These are phyloP conservation scores for Lacerta viridis DNA, from an alignment of 2,797 vertebrate species.

Conservation along the genomic window DNA sequence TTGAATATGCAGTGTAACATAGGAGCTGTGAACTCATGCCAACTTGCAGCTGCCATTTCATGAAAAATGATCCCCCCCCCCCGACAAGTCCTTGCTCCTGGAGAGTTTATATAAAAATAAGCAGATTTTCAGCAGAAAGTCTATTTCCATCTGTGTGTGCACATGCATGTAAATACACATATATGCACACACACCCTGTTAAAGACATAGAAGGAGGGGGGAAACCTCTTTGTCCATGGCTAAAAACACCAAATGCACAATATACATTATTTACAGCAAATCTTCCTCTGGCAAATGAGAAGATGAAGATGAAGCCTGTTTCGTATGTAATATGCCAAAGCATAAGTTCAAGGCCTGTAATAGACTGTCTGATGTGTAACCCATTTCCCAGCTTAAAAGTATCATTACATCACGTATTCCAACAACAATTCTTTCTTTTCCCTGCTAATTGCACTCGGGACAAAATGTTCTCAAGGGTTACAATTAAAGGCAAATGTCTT, in stretches of 20 bases:
- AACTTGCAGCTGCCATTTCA: not conserved
- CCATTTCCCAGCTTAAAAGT: not conserved
- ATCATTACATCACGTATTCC: not conserved
- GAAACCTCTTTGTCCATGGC: not conserved
- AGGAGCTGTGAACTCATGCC: not conserved
- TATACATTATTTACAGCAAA: not conserved
- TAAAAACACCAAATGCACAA: not conserved
- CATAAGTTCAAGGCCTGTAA: not conserved
- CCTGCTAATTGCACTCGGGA: not conserved
- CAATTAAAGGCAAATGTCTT: constrained; percentile 2
- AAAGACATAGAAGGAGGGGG: too few species aligned
- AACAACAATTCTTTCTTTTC: not conserved
- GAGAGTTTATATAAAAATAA: not conserved
- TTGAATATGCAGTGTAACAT: not conserved
- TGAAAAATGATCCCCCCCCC: not conserved
- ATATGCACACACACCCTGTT: not conserved
- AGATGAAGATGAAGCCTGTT: not conserved
- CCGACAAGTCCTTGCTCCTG: not conserved
- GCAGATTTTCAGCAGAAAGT: not conserved
- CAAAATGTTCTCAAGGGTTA: constrained; percentile 3
- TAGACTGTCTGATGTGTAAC: not conserved
- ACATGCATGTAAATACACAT: not conserved
- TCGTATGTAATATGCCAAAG: not conserved
- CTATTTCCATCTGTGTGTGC: not conserved
- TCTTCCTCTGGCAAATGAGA: not conserved